Percentiles rank a stretch among this genome's conserved stretches.
Evolutionary conservation across 2,797 vertebrate species (phyloP).

Genomic region (Pangasius larnaudii): DNA sequence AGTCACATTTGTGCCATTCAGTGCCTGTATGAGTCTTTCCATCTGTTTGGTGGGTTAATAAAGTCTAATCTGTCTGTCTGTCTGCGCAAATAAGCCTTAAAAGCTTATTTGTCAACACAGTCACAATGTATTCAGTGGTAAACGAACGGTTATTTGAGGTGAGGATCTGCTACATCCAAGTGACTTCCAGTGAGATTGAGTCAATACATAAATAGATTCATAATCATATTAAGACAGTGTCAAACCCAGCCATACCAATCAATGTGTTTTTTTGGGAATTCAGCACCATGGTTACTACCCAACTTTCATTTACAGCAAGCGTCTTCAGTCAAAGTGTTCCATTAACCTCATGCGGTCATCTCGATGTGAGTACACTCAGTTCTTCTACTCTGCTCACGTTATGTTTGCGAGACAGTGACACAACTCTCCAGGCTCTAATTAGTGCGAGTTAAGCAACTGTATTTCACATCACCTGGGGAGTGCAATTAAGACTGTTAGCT

Average conservation of each 20-base stretch:
- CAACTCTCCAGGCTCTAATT: conserved; percentile 53
- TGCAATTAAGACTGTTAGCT: conserved; percentile 48
- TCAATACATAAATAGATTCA: not conserved
- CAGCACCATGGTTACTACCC: not conserved
- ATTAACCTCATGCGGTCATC: not conserved
- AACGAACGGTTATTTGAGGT: not conserved
- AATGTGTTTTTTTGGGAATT: not conserved
- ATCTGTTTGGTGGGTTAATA: not conserved
- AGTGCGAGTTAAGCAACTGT: conserved; percentile 40
- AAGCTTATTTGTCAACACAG: too few relatives aligned
- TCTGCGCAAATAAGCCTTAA: not conserved
- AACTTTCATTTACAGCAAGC: not conserved
- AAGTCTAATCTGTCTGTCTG: not conserved
- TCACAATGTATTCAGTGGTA: not conserved
- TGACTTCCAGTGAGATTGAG: not conserved
- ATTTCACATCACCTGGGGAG: conserved; percentile 48
- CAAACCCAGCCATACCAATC: not conserved
- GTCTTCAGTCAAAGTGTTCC: not conserved
- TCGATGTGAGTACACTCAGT: not conserved
- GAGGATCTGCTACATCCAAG: not conserved
- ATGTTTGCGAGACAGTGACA: conserved; percentile 22
- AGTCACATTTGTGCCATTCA: not conserved
- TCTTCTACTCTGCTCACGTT: not conserved
- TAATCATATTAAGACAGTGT: not conserved
- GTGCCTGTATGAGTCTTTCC: not conserved